These are phyloP conservation scores for Maccullochella peelii DNA, from an alignment of 2,113 vertebrate species.

Conservation along the genomic window DNA sequence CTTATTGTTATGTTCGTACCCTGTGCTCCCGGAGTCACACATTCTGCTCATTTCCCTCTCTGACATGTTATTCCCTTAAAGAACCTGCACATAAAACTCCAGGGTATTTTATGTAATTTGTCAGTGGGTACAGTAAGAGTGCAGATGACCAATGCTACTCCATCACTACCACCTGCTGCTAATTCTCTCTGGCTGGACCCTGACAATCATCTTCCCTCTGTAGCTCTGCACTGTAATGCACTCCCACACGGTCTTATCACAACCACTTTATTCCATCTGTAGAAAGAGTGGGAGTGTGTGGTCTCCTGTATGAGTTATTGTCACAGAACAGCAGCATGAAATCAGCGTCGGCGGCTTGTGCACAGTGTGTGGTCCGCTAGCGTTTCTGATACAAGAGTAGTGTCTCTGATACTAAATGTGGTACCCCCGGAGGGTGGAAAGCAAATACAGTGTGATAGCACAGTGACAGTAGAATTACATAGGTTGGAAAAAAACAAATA, in stretches of 20 bases:
- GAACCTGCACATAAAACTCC: not conserved
- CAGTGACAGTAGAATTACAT: conserved; percentile 57
- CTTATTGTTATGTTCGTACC: conserved; percentile 18
- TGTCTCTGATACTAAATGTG: conserved; percentile 76
- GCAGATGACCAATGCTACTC: conserved; percentile 46
- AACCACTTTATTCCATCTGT: conserved; percentile 69
- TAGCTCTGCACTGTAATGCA: conserved; percentile 56
- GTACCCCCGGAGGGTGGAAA: conserved; percentile 63
- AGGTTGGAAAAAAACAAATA: conserved; percentile 40
- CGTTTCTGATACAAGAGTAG: conserved; percentile 66
- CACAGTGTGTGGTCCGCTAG: conserved; percentile 71
- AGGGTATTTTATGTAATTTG: conserved; percentile 30
- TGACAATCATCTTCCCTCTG: conserved; percentile 60
- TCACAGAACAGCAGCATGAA: conserved; percentile 73
- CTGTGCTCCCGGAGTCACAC: not conserved
- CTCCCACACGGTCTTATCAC: conserved; percentile 76
- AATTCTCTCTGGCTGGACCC: conserved; percentile 55
- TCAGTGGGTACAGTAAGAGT: conserved; percentile 10
- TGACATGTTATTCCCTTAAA: not conserved
- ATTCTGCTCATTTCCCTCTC: not conserved
- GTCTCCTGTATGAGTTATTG: conserved; percentile 74
- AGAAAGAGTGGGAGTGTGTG: conserved; percentile 73
- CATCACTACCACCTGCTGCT: conserved; percentile 57
- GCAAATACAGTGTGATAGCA: conserved; percentile 62
- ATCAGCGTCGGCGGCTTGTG: conserved; percentile 69